These are phyloP conservation scores for Tichodroma muraria DNA, from an alignment of 2,113 vertebrate species.

Conservation along the genomic window DNA sequence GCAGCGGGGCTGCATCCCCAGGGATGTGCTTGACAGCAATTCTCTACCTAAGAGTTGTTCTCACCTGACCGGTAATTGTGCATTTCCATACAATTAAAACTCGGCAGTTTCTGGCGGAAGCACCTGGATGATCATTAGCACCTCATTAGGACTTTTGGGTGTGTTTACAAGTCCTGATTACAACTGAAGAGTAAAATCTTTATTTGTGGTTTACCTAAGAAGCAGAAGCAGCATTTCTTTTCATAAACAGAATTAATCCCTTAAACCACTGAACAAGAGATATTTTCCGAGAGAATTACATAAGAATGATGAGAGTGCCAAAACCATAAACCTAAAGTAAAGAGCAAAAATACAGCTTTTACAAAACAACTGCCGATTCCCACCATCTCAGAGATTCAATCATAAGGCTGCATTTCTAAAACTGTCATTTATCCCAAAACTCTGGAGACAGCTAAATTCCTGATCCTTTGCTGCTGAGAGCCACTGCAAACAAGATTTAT, in stretches of 20 bases:
- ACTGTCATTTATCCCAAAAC: not conserved
- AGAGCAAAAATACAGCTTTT: not conserved
- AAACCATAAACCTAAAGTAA: not conserved
- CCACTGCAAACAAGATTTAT: not conserved
- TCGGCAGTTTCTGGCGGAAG: not conserved
- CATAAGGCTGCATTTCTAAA: not conserved
- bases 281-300: conserved; percentile 18
- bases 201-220: not conserved
- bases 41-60: not conserved
- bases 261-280: conserved; percentile 4
- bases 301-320: conserved; percentile 4
- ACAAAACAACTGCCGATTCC: not conserved
- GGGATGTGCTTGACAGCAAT: not conserved
- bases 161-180: not conserved
- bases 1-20: not conserved
- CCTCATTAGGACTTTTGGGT: not conserved
- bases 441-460: not conserved
- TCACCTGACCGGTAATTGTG: not conserved
- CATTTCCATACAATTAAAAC: not conserved
- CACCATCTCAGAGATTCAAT: not conserved
- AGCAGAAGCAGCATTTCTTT: conserved; percentile 15
- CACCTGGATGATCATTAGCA: not conserved
- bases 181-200: not conserved
- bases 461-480: not conserved
- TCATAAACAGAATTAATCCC: conserved; percentile 43